These are phyloP conservation scores for Acanthopleura granulata DNA, from an alignment of 2,888 invertebrate species.

Conservation along the genomic window DNA sequence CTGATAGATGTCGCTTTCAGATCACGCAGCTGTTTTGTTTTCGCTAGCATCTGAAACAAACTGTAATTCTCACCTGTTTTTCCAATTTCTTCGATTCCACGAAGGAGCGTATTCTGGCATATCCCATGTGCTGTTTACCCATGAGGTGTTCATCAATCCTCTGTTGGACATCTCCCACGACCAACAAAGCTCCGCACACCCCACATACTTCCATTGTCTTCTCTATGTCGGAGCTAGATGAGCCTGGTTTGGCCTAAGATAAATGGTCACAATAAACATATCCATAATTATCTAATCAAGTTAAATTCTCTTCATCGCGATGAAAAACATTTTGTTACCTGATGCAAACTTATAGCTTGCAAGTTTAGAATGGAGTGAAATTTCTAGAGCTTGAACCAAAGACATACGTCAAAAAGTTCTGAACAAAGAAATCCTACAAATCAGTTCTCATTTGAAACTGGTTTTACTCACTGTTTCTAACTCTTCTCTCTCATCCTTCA, in stretches of 20 bases:
- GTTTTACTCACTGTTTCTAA: conserved; percentile 69
- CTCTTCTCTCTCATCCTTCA: conserved; percentile 91
- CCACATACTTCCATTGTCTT: conserved; percentile 99
- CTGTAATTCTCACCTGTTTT: conserved; percentile 21
- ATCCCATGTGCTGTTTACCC: conserved; percentile 99
- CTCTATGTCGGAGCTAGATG: conserved; percentile 73
- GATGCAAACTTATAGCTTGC: too few species aligned
- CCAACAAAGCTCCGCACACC: conserved; percentile 98
- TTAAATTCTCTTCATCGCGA: too few species aligned
- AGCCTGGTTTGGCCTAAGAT: conserved; percentile 1
- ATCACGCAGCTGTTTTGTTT: not conserved
- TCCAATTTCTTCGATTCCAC: conserved; percentile 58
- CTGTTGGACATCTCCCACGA: conserved; percentile 98
- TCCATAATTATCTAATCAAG: too few species aligned
- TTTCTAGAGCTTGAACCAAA: too few species aligned
- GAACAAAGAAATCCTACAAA: too few species aligned
- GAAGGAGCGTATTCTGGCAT: conserved; percentile 74
- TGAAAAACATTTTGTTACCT: too few species aligned
- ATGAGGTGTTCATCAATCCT: conserved; percentile 97
- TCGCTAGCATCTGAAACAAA: not conserved
- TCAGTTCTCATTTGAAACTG: not conserved
- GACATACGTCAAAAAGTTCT: too few species aligned
- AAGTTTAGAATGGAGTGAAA: too few species aligned
- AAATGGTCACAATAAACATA: not conserved
- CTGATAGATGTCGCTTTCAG: too few species aligned